Base-by-base conservation (phyloP, 2,797 vertebrate species). In the Peromyscus aztecus region DNA sequence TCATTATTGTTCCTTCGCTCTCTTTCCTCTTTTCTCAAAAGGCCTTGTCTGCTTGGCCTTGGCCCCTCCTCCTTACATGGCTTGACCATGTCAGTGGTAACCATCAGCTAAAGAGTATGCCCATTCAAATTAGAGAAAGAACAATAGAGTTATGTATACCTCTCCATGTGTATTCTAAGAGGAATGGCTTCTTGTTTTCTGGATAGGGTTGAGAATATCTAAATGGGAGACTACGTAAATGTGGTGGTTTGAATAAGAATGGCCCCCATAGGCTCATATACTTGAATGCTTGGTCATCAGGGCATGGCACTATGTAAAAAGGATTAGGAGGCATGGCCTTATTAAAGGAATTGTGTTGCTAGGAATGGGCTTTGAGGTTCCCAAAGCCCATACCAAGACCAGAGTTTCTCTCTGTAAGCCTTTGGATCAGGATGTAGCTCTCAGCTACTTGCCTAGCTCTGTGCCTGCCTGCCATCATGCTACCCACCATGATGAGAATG, bases 81-180 rank as follows among this genome's bases (percentile, higher is more conserved):
- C 6, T 0, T 63, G 43, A 59, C 1, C 31, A 29, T 91, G 95
- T 86, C 34, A 75, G 12, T 23, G 34, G 13, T 55, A 89, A 1
- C 29, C 4, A n/a, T 75, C 17, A 34, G 43, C 65, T 90, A 63
- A 49, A 24, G 19, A 73, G 12, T 69, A 8, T 86, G 16, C 86
- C 78, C 61, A 27, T n/a, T 87, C n/a, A 89, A 63, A 89, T 78
- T 37, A 59, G 59, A 82, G 73, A 77, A 77, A 89, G 34, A 75
- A 73, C 92, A 87, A 57, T n/a, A 43, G 46, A 86, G 40, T 19
- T 63, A 67, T 12, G 27, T 63, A 55, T 63, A 7, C 46, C 49
- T 93, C 82, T 7, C 31, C 57, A 37, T 57, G 27, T 19, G 80
- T 37, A 71, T 82, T 71, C 43, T 86, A 69, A 96, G 27, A 52